Base-by-base conservation (phyloP, 2,113 vertebrate genomes). In the Hoplias malabaricus region DNA sequence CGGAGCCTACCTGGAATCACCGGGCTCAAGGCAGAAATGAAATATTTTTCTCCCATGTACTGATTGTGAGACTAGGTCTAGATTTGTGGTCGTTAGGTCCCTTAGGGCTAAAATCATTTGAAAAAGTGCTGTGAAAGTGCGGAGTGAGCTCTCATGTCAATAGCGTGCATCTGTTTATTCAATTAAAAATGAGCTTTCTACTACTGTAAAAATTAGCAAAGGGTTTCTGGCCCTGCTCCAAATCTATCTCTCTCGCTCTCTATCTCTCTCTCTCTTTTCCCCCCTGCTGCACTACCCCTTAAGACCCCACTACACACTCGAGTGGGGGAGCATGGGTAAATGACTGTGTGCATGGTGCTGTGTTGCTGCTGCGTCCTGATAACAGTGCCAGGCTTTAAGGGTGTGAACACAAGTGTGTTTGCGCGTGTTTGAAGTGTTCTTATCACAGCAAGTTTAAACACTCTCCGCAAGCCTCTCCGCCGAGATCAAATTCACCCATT, bases 321-420 rank as follows among this genome's bases (percentile, higher is more conserved):
- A 57, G 77, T 42, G 11, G 14, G 6, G 46, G 43, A 54, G 40
- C 75, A 63, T 11, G 34, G 69, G 27, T 19, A 23, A 71, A 57
- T 0, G 36, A 42, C 16, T 29, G 69, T 76, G 90, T 87, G 85
- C 87, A 85, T 86, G 84, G 84, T 86, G 87, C 78, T 85, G 80
- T 80, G 88, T 87, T 92, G 87, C 90, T 93, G 92, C 86, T 89
- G 77, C 74, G 84, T 86, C 90, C 91, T 92, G 92, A 93, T 96
- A 96, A 96, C 94, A 94, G 94, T 91, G 43, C 90, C 92, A 93
- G 92, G 94, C 86, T 89, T 91, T 90, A 93, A 94, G 93, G 89
- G 94, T 93, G 92, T 90, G 93, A 94, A 94, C 94, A 93, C 93
- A 93, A 92, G 92, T 36, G 72, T 53, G 8, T 38, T n/a, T n/a